Percentiles rank a stretch among this genome's conserved stretches.
These are phyloP conservation scores for Leptinotarsa undecemlineata DNA, from an alignment of 1,140 invertebrate species.

Conservation along the genomic window DNA sequence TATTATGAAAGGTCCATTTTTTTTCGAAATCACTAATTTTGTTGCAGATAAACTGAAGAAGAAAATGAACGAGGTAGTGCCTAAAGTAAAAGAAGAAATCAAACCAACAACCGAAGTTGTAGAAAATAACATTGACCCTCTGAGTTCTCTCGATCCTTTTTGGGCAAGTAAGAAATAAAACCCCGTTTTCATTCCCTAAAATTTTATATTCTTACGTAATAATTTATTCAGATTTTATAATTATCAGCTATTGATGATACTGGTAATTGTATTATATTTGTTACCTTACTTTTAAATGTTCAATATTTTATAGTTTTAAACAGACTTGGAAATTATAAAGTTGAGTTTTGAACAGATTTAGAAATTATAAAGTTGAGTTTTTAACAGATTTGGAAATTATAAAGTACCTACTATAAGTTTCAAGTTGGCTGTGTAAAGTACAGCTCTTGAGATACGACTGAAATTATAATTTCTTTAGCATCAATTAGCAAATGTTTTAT, in stretches of 20 bases:
- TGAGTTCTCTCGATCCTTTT: constrained; percentile 62
- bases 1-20: neutral
- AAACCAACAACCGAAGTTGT: constrained; percentile 55
- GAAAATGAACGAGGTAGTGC: constrained; percentile 37
- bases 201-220: neutral
- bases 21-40: neutral
- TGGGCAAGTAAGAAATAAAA: constrained; percentile 61
- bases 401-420: no score
- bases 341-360: no score
- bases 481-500: no score
- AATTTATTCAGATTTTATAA: neutral
- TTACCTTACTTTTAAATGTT: no score
- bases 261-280: neutral
- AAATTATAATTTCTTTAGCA: no score
- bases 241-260: neutral
- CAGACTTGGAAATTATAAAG: no score
- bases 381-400: no score
- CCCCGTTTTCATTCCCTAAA: neutral
- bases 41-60: constrained; percentile 38
- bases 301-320: no score
- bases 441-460: no score
- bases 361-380: no score
- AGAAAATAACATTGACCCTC: constrained; percentile 54
- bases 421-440: no score
- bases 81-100: constrained; percentile 28